Conservation (phyloP, 2,113 vertebrate species). For the Laticauda laticaudata region DNA sequence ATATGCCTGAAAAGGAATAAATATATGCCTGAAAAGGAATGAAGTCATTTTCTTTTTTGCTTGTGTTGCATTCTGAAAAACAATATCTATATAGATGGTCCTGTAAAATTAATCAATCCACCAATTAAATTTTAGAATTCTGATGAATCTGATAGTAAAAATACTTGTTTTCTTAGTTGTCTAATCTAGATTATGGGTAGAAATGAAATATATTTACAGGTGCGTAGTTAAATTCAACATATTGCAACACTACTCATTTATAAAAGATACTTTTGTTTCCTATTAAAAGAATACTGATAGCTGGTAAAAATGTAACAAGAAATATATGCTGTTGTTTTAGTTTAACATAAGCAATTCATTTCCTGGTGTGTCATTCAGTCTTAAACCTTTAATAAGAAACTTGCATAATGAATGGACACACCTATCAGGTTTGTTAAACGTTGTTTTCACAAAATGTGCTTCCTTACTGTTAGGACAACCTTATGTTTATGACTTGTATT, state of each 20-base stretch:
- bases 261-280: neutral
- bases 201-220: neutral
- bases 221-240: neutral
- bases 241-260: neutral
- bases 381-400: neutral
- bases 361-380: neutral
- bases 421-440: neutral
- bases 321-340: neutral
- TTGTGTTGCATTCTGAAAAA: neutral
- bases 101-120: neutral
- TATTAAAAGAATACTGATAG: neutral
- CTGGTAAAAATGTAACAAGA: neutral
- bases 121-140: constrained; percentile 1
- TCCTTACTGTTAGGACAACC: constrained; percentile 7
- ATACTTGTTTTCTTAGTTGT: neutral
- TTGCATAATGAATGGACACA: constrained; percentile 24
- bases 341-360: neutral
- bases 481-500: constrained; percentile 40
- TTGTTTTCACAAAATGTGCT: constrained; percentile 10
- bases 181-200: neutral
- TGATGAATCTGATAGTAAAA: neutral
- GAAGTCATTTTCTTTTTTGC: neutral
- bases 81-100: neutral
- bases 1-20: too few species aligned
- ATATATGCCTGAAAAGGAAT: neutral